Percentiles rank a stretch among this genome's conserved stretches.
Evolutionary conservation across 2,888 invertebrate genomes (phyloP).

Genomic region (Spatulosminthurus flaviceps): DNA sequence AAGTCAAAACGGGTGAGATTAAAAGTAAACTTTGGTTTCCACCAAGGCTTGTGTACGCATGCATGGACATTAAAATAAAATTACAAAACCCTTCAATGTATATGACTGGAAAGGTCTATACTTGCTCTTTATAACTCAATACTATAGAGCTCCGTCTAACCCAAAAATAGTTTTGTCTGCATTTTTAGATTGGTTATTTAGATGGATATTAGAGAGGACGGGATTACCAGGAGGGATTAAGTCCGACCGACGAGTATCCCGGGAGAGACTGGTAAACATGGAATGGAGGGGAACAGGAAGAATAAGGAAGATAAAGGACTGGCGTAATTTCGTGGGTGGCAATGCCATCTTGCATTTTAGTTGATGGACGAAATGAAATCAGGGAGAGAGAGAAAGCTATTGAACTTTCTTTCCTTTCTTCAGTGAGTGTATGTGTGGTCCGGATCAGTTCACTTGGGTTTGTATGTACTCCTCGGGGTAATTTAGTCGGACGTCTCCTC

Average conservation of each 20-base stretch:
- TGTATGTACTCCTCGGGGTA: not conserved
- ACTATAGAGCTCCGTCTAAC: too few relatives aligned
- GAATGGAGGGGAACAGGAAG: not conserved
- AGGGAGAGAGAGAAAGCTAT: slow-evolving; percentile 15
- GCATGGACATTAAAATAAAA: too few relatives aligned
- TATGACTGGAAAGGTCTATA: too few relatives aligned
- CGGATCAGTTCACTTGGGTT: too few relatives aligned
- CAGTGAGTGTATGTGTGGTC: not conserved
- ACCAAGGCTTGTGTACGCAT: too few relatives aligned
- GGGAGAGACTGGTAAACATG: not conserved
- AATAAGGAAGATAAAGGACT: not conserved
- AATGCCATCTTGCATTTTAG: slow-evolving; percentile 19
- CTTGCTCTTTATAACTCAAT: too few relatives aligned
- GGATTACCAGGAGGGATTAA: not conserved
- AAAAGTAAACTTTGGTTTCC: too few relatives aligned
- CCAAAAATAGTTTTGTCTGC: too few relatives aligned
- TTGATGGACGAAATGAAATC: slow-evolving; percentile 21
- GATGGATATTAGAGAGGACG: too few relatives aligned
- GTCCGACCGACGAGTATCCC: not conserved
- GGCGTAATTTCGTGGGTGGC: slow-evolving; percentile 1
- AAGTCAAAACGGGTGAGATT: too few relatives aligned
- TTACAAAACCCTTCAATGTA: too few relatives aligned
- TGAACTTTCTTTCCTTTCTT: slow-evolving; percentile 22
- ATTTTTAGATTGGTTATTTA: too few relatives aligned
- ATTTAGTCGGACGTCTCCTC: slow-evolving; percentile 3